phyloP scores from a whole-genome alignment of 2,888 invertebrate species.

The Ametastegia equiseti region DNA sequence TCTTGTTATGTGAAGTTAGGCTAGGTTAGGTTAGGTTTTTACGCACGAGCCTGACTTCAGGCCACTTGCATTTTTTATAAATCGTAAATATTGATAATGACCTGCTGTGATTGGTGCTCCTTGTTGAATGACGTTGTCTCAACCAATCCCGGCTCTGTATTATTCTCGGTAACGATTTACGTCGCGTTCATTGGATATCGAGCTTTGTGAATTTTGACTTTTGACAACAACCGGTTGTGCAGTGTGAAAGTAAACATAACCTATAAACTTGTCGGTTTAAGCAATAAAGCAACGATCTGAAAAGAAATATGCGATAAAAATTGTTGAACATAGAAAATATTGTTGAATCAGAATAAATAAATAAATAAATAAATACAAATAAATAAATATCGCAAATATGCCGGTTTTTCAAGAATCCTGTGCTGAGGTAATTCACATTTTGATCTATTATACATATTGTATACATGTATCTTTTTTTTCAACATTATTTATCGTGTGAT shows the following conservation, averaged over 20 bases:
- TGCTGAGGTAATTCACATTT: constrained; percentile 65
- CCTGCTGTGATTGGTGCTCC: not conserved
- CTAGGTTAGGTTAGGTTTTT: too few relatives aligned
- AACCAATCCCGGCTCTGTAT: not conserved
- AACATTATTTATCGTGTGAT: too few relatives aligned
- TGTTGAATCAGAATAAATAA: too few relatives aligned
- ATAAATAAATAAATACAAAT: too few relatives aligned
- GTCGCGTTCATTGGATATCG: not conserved
- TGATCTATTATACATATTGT: not conserved
- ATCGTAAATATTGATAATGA: not conserved
- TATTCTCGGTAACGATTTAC: not conserved
- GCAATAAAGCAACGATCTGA: not conserved
- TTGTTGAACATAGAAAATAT: not conserved
- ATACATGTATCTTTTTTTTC: not conserved
- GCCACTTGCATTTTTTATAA: not conserved
- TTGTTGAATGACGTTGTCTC: not conserved
- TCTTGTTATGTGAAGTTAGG: too few relatives aligned
- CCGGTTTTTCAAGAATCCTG: constrained; percentile 74
- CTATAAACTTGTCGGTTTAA: not conserved
- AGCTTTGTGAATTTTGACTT: not conserved
- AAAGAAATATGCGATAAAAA: not conserved
- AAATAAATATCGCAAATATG: constrained; percentile 58
- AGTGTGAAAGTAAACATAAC: constrained; percentile 11
- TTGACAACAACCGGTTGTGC: not conserved
- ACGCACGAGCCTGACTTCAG: too few relatives aligned